Conservation (phyloP, 2,797 vertebrate species). For the Myotis daubentonii region DNA sequence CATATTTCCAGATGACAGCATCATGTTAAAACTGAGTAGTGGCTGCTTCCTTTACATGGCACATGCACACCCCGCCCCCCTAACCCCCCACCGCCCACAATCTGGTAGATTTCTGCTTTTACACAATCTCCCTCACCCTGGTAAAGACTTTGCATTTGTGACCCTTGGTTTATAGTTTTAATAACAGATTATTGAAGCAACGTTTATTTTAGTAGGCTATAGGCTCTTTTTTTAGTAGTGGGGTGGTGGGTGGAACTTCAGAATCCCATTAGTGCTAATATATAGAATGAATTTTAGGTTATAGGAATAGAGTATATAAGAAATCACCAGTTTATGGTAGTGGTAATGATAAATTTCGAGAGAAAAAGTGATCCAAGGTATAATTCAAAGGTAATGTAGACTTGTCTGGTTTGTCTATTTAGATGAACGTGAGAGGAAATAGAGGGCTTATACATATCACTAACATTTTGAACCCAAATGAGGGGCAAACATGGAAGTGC, state of each 20-base stretch:
- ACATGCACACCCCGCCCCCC: accelerated
- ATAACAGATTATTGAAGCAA: neutral
- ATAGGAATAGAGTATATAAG: neutral
- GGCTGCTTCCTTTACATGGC: neutral
- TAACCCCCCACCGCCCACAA: accelerated
- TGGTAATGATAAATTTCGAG: neutral
- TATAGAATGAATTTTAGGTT: neutral
- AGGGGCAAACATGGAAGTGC: neutral
- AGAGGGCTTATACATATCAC: neutral
- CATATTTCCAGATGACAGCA: neutral
- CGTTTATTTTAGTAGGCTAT: neutral
- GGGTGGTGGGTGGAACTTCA: neutral
- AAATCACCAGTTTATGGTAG: neutral
- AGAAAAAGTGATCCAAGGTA: neutral
- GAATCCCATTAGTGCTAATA: neutral
- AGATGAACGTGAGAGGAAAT: neutral
- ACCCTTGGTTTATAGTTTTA: neutral
- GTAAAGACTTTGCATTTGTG: neutral
- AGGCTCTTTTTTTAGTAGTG: neutral
- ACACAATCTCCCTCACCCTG: neutral
- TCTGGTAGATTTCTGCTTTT: neutral
- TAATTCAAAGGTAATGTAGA: neutral
- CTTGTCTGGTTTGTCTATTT: neutral
- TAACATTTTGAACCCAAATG: neutral
- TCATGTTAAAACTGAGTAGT: too few relatives aligned